phyloP scores from a whole-genome alignment of 1,140 invertebrate genomes.

The Steinernema feltiae region DNA sequence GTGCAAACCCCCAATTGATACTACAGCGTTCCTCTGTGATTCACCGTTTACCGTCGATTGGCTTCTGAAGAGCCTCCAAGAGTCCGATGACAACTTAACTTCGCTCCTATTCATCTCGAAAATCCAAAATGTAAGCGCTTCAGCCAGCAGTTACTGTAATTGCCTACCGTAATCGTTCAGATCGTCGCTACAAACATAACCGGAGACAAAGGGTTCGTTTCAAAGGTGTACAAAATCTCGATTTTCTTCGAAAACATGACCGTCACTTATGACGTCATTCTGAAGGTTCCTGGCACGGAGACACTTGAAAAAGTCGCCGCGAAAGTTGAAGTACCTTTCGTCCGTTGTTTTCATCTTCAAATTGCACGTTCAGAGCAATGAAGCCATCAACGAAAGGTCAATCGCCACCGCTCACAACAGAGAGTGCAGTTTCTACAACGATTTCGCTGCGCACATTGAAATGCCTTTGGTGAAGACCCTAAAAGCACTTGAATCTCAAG shows the following conservation, averaged over 20 bases:
- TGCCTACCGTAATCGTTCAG: background rate
- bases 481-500: background rate
- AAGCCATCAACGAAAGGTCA: background rate
- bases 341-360: too few relatives aligned
- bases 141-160: background rate
- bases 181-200: background rate
- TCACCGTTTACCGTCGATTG: background rate
- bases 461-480: background rate
- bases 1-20: background rate
- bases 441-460: background rate
- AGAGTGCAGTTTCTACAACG: conserved; percentile 4
- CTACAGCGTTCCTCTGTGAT: background rate
- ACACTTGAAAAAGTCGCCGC: background rate
- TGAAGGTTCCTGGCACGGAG: conserved; percentile 4
- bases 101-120: background rate
- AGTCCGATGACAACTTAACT: background rate
- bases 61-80: background rate
- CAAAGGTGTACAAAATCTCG: background rate
- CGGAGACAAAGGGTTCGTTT: conserved; percentile 9
- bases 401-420: background rate
- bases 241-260: background rate
- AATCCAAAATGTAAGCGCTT: background rate
- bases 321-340: background rate
- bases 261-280: background rate
- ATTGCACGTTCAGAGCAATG: too few relatives aligned